Evolutionary conservation across 2,888 invertebrate genomes (phyloP).

Genomic region (Drosophila fulvimacula): DNA sequence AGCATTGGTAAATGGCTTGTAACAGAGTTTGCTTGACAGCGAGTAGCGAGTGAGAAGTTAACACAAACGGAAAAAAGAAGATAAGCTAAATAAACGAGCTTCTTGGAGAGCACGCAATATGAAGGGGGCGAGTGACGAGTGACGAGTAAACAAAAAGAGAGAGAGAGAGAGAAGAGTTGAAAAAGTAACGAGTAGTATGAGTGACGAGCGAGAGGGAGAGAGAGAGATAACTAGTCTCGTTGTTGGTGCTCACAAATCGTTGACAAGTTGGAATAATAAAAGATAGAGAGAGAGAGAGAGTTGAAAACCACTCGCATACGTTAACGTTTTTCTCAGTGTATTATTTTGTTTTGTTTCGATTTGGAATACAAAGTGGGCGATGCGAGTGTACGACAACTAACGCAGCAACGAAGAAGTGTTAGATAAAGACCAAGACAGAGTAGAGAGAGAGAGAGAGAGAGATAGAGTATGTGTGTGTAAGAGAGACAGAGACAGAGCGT

Average conservation of each 20-base stretch:
- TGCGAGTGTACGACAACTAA: constrained; percentile 65
- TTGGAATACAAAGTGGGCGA: constrained; percentile 62
- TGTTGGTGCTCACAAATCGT: constrained; percentile 31
- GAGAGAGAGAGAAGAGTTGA: constrained; percentile 9
- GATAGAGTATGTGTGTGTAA: constrained; percentile 1
- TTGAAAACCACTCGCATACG: constrained; percentile 46
- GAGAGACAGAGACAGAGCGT: constrained; percentile 1
- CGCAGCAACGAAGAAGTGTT: constrained; percentile 40
- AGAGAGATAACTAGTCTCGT: constrained; percentile 21
- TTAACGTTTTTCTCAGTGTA: constrained; percentile 11
- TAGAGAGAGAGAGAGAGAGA: constrained; percentile 12
- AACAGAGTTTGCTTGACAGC: constrained; percentile 11
- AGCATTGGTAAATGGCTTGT: constrained; percentile 10
- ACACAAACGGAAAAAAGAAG: constrained; percentile 1
- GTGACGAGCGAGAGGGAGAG: not conserved
- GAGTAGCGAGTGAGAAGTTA: constrained; percentile 25
- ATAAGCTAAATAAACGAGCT: constrained; percentile 2
- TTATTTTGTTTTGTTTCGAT: constrained; percentile 11
- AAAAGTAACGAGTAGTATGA: not conserved
- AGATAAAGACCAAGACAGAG: constrained; percentile 23
- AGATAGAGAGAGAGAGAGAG: constrained; percentile 17
- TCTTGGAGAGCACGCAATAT: constrained; percentile 12
- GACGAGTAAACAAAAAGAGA: constrained; percentile 1
- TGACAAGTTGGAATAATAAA: constrained; percentile 6
- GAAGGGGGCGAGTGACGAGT: constrained; percentile 30